Evolutionary conservation across 2,113 vertebrate genomes (phyloP).

Genomic region (Spizaetus ornatus): DNA sequence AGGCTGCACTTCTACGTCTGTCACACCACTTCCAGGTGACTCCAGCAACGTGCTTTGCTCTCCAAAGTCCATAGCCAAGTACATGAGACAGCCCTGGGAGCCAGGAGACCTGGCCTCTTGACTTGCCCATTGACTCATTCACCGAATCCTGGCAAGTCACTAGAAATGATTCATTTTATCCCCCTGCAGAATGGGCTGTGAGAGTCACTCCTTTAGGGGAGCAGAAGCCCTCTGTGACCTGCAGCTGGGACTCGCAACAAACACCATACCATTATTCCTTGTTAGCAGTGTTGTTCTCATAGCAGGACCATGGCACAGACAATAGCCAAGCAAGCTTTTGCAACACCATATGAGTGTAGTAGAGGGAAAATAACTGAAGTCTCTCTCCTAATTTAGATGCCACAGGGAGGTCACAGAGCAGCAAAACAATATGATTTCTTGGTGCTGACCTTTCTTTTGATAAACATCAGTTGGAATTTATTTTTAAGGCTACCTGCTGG

Average conservation of each 20-base stretch:
- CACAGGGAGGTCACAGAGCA: background rate
- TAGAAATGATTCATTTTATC: background rate
- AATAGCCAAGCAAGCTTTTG: background rate
- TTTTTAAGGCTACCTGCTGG: background rate
- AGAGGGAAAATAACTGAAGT: background rate
- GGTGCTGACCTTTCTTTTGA: background rate
- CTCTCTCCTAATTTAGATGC: background rate
- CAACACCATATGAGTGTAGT: fast-evolving
- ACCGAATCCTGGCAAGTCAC: background rate
- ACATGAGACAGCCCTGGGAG: background rate
- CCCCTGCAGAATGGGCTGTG: background rate
- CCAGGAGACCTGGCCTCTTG: background rate
- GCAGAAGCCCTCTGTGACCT: background rate
- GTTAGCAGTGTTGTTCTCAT: background rate
- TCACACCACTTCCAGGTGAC: background rate
- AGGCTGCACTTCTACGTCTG: background rate
- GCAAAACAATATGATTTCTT: background rate
- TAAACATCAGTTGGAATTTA: background rate
- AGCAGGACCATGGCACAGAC: background rate
- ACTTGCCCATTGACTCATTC: background rate
- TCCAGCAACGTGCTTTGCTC: background rate
- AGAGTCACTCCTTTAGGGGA: background rate
- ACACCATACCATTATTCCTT: background rate
- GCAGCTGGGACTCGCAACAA: background rate
- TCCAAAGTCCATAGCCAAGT: background rate